Percentiles rank a stretch among this genome's conserved stretches.
phyloP scores from a whole-genome alignment of 2,797 vertebrate species.

The Aulostomus chinensis region DNA sequence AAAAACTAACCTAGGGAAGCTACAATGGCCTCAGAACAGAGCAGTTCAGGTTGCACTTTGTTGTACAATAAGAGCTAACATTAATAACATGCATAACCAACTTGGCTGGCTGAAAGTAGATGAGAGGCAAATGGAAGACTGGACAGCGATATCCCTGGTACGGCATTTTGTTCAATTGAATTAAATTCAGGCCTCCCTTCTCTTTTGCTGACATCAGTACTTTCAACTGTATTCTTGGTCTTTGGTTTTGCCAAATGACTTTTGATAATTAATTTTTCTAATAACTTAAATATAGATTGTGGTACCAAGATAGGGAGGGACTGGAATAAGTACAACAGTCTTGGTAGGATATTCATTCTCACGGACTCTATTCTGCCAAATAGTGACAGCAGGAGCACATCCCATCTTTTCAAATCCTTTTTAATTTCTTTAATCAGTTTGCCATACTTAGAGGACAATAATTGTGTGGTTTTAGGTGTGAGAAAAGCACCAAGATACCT shows the following conservation, averaged over 20 bases:
- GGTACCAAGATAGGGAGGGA: constrained; percentile 1
- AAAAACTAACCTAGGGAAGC: not conserved
- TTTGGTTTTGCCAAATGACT: constrained; percentile 7
- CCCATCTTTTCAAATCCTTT: constrained; percentile 9
- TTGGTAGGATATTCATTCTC: constrained; percentile 14
- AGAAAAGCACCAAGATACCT: constrained; percentile 5
- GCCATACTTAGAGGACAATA: constrained; percentile 1
- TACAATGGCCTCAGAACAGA: not conserved
- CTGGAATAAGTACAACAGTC: constrained; percentile 15
- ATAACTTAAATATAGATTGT: constrained; percentile 3
- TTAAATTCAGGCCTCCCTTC: too few species aligned
- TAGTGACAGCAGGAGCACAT: constrained; percentile 1
- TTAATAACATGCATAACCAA: not conserved
- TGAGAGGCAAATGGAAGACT: too few species aligned
- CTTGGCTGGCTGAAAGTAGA: not conserved
- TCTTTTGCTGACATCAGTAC: too few species aligned
- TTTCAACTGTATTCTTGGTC: constrained; percentile 5
- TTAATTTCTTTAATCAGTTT: constrained; percentile 1
- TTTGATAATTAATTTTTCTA: constrained; percentile 1
- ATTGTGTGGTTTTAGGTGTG: constrained; percentile 10
- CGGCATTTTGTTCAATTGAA: too few species aligned
- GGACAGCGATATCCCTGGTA: too few species aligned
- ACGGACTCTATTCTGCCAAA: constrained; percentile 1
- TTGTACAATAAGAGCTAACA: not conserved
- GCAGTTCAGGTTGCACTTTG: not conserved